phyloP scores from a whole-genome alignment of 2,888 invertebrate genomes.

The Sympetrum striolatum region DNA sequence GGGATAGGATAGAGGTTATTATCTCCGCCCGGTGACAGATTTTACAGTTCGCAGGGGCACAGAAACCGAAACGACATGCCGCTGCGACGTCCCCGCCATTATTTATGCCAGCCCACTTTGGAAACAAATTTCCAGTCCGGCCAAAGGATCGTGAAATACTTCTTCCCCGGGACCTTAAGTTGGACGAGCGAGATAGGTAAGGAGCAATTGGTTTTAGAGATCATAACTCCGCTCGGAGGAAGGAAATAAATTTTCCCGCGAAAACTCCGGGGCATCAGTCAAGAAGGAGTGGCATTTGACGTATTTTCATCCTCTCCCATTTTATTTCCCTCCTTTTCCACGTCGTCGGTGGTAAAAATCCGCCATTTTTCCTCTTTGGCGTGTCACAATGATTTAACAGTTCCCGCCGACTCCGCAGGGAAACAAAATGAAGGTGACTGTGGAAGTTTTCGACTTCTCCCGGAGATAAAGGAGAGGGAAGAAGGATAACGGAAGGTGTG shows the following conservation, averaged over 20 bases:
- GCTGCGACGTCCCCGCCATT: background rate
- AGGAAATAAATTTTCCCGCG: background rate
- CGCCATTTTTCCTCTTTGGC: background rate
- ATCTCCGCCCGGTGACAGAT: no score
- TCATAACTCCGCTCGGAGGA: background rate
- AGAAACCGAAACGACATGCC: no score
- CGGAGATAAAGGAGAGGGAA: conserved; percentile 43
- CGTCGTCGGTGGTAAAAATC: background rate
- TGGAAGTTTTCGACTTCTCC: background rate
- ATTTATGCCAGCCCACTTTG: background rate
- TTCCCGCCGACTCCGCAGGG: background rate
- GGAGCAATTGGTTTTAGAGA: conserved; percentile 7
- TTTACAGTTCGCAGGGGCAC: no score
- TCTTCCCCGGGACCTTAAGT: background rate
- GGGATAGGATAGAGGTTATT: no score
- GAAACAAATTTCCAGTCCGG: background rate
- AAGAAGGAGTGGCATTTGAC: background rate
- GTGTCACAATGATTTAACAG: background rate
- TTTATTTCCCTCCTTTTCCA: background rate
- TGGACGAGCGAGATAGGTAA: background rate
- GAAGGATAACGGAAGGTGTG: conserved; percentile 46
- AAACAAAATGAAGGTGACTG: background rate
- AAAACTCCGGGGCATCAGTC: background rate
- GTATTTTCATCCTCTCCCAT: background rate
- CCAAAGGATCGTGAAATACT: background rate